Conservation (phyloP, 2,113 vertebrate genomes). For the Bostrychus sinensis region DNA sequence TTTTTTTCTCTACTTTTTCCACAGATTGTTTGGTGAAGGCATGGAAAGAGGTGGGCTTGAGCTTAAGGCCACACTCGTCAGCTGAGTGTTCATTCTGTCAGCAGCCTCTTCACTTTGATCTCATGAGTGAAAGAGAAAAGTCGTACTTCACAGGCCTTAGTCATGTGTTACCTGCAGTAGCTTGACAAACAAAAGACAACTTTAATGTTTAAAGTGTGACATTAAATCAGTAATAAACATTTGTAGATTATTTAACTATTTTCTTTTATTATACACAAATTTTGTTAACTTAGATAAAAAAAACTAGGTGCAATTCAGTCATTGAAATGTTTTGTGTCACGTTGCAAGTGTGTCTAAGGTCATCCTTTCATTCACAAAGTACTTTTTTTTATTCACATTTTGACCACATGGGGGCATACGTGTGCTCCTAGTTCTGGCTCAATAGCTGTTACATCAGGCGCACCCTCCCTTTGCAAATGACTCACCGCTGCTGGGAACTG, state of each 20-base stretch:
- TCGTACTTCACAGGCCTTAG: constrained; percentile 91
- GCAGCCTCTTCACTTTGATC: constrained; percentile 89
- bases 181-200: constrained; percentile 67
- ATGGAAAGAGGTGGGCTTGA: constrained; percentile 86
- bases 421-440: constrained; percentile 17
- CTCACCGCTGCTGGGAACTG: constrained; percentile 63
- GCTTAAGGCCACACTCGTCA: constrained; percentile 85
- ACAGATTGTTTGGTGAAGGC: constrained; percentile 86
- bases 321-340: not conserved
- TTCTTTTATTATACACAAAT: too few species aligned
- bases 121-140: constrained; percentile 89
- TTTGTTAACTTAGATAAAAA: not conserved
- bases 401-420: constrained; percentile 57
- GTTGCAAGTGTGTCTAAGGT: not conserved
- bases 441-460: constrained; percentile 31
- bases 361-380: constrained; percentile 50
- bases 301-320: not conserved
- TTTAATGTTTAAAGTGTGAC: too few species aligned
- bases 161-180: constrained; percentile 84
- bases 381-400: constrained; percentile 15
- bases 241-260: too few species aligned
- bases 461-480: constrained; percentile 62
- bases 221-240: too few species aligned
- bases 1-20: constrained; percentile 9
- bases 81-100: constrained; percentile 91